Conservation (phyloP, 92 coral and sea anemone species). For the Epizoanthus illoricatus region DNA sequence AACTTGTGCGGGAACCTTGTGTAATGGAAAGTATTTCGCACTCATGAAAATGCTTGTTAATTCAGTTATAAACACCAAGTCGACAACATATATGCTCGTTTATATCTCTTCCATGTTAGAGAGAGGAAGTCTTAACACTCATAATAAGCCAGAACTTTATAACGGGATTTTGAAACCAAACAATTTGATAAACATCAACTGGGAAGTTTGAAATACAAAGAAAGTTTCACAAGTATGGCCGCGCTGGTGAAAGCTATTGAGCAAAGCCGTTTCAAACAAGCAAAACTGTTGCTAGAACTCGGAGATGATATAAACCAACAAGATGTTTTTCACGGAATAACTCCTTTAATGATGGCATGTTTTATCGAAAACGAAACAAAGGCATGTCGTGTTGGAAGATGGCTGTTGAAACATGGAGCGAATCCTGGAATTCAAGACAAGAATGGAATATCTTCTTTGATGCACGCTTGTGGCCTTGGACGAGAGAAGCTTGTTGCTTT, state of each 20-base stretch:
- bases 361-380: conserved; percentile 55
- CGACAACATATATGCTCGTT: too few relatives aligned
- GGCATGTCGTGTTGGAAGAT: conserved; percentile 55
- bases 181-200: neutral
- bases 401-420: conserved; percentile 64
- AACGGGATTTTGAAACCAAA: neutral
- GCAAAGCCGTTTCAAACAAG: conserved; percentile 69
- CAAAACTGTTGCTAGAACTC: conserved; percentile 53
- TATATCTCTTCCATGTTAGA: too few relatives aligned
- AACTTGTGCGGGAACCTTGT: too few relatives aligned
- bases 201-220: neutral
- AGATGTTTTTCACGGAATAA: conserved; percentile 53
- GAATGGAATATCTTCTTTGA: conserved; percentile 57
- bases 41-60: too few relatives aligned
- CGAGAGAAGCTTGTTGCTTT: conserved; percentile 50
- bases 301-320: conserved; percentile 63
- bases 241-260: conserved; percentile 68
- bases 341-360: conserved; percentile 62
- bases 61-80: too few relatives aligned
- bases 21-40: too few relatives aligned
- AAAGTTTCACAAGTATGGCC: conserved; percentile 42
- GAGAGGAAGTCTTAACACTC: too few relatives aligned
- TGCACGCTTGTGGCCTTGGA: conserved; percentile 71
- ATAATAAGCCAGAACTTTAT: neutral
- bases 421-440: conserved; percentile 50